Conservation (phyloP, 2,113 vertebrate genomes). For the Loxodonta africana region DNA sequence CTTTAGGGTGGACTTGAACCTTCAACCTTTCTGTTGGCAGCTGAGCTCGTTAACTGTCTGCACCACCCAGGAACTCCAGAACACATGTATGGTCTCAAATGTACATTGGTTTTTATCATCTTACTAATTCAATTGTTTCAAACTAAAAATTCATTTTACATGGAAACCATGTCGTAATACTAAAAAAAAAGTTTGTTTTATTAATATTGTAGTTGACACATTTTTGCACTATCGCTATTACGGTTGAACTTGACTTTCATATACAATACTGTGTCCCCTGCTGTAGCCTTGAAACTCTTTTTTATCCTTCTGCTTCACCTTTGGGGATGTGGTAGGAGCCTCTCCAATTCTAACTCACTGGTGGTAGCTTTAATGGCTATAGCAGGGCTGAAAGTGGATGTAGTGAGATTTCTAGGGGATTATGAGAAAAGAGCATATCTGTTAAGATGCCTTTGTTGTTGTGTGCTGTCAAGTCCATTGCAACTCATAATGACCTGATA, state of each 20-base stretch:
- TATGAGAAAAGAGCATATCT: neutral
- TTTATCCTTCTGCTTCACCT: neutral
- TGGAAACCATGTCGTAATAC: neutral
- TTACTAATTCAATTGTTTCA: constrained; percentile 3
- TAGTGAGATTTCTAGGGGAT: neutral
- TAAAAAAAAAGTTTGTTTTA: neutral
- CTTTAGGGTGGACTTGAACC: too few relatives aligned
- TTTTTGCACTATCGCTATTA: neutral
- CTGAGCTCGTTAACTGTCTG: too few relatives aligned
- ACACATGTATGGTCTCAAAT: neutral
- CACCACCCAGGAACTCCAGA: neutral
- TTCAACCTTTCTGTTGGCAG: too few relatives aligned
- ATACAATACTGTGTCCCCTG: neutral
- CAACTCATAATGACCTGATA: too few relatives aligned
- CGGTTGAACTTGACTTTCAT: constrained; percentile 21
- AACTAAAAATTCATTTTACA: constrained; percentile 29
- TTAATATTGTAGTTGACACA: neutral
- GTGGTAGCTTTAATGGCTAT: neutral
- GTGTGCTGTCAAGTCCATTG: too few relatives aligned
- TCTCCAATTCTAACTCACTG: neutral
- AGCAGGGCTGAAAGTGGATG: neutral
- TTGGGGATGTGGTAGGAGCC: neutral
- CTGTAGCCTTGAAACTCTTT: neutral
- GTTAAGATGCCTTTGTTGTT: neutral
- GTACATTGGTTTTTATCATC: neutral